Base-by-base conservation (phyloP, 2,113 vertebrate species). In the Ornithorhynchus anatinus region DNA sequence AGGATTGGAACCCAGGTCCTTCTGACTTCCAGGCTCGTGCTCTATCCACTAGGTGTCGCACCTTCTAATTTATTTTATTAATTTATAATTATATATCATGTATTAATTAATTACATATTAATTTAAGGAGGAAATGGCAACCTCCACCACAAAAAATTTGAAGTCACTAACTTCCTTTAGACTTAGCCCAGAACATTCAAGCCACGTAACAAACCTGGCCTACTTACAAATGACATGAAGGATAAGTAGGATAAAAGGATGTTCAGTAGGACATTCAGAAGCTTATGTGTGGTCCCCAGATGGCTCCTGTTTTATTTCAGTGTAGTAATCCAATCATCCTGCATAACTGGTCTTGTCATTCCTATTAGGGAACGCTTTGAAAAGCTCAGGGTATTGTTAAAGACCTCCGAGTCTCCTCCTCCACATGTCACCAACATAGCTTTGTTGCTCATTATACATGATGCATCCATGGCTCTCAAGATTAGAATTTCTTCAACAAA, bases 241-340 rank as follows among this genome's bases (percentile, higher is more conserved):
- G 52, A 32, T 79, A 63, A 52, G 66, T 40, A 8, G 56, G 52
- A 59, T 76, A 39, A 60, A 83, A 63, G 85, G 88, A 88, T 89
- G 78, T 86, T 77, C 84, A 51, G 71, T 65, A 59, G 73, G 74
- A 82, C 84, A 85, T 85, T 88, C 86, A 85, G 82, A 57, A 0
- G 91, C 82, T 82, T 91, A 86, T 1, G 53, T 27, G 8, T 65
- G 75, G 62, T 80, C 84, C 67, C 20, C 91, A 92, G 91, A 91
- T 91, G 93, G 88, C 84, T 85, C 79, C 86, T 87, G 74, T 82
- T 85, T 83, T 73, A 63, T 0, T 73, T 82, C 32, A 27, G 56
- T 79, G 83, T 94, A n/a, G n/a, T n/a, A 93, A 95, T 93, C 93
- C 91, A 86, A 91, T 94, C 94, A 96, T 86, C 89, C 89, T 67